A percentile compares a stretch with the other conserved stretches of the same genome.
These are phyloP conservation scores for Drosophila prostipennis DNA, from an alignment of 2,888 invertebrate genomes.

Conservation along the genomic window DNA sequence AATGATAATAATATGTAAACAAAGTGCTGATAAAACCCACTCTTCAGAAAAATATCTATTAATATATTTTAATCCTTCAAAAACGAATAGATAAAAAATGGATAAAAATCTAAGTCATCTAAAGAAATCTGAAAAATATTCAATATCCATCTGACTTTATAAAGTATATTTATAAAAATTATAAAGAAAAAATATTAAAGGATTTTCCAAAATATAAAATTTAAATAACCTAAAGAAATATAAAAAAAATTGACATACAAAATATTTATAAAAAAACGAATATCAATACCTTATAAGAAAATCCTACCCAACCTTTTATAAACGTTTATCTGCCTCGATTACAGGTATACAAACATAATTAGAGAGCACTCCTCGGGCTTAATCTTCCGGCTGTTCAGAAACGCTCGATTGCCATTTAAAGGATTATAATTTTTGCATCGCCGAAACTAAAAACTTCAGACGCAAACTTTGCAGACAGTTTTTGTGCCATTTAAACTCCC, in stretches of 20 bases:
- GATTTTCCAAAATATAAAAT: no score
- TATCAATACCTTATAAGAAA: background rate
- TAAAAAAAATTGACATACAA: no score
- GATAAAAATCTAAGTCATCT: no score
- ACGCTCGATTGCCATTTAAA: conserved; percentile 65
- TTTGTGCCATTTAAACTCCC: conserved; percentile 61
- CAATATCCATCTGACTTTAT: no score
- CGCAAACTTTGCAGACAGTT: conserved; percentile 75
- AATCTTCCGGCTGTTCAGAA: conserved; percentile 24
- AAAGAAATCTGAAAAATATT: no score
- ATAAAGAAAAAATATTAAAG: background rate
- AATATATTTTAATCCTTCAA: no score
- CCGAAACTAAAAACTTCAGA: conserved; percentile 59
- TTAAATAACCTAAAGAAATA: no score
- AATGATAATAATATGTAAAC: background rate
- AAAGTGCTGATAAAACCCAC: background rate
- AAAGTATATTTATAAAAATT: background rate
- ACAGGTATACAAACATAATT: conserved; percentile 14
- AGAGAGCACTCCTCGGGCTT: conserved; percentile 37
- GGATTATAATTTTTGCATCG: conserved; percentile 73
- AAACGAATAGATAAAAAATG: no score
- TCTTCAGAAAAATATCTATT: no score
- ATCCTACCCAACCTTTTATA: no score
- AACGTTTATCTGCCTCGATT: background rate
- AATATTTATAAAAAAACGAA: no score